Evolutionary conservation across 2,797 vertebrate species (phyloP).

Genomic region (Syndactyla subalaris): DNA sequence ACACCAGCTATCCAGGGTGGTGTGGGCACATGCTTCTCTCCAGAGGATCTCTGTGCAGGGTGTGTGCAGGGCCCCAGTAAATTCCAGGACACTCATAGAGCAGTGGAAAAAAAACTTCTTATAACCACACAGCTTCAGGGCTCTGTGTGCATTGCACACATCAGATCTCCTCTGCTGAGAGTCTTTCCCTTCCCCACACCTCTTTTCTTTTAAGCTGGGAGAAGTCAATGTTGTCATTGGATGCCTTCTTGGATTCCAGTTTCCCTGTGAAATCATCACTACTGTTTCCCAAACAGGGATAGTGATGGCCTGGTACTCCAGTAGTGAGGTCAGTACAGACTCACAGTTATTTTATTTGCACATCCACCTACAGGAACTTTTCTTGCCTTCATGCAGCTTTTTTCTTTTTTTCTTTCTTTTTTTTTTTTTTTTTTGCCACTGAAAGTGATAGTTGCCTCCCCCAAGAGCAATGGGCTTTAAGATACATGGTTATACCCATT

Average conservation of each 20-base stretch:
- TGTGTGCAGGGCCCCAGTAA: background rate
- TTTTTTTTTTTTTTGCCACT: background rate
- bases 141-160: background rate
- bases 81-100: background rate
- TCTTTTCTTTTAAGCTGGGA: background rate
- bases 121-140: background rate
- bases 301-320: too few relatives aligned
- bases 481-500: background rate
- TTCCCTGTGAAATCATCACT: background rate
- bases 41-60: background rate
- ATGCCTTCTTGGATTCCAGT: background rate
- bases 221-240: background rate
- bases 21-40: fast-evolving
- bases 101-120: background rate
- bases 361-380: background rate
- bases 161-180: background rate
- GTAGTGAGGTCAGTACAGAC: background rate
- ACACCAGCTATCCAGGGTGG: fast-evolving
- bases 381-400: background rate
- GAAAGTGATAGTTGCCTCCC: background rate
- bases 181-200: background rate
- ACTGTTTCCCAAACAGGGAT: background rate
- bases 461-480: background rate
- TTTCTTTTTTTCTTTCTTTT: too few relatives aligned
- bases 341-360: background rate